Conservation (phyloP, 2,113 vertebrate genomes). For the Agelaius tricolor region DNA sequence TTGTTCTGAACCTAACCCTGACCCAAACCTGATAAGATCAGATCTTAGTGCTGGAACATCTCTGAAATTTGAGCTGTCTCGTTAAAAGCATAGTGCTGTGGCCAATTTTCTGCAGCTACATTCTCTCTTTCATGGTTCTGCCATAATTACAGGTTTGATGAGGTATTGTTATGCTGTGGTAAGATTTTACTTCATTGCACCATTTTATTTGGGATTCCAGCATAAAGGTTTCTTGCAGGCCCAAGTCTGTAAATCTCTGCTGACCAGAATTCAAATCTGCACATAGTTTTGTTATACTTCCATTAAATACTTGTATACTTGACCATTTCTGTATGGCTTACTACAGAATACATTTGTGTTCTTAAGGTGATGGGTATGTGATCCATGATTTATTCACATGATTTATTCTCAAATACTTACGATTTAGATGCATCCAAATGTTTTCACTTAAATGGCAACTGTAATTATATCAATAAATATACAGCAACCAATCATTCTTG, state of each 20-base stretch:
- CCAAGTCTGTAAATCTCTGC: neutral
- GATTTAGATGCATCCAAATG: neutral
- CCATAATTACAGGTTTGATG: slow-evolving; percentile 6
- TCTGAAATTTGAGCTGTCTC: neutral
- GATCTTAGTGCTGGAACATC: neutral
- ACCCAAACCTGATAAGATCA: neutral
- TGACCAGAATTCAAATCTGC: neutral
- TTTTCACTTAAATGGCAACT: neutral
- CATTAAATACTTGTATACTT: neutral
- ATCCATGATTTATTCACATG: neutral
- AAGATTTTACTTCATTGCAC: neutral
- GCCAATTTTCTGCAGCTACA: neutral
- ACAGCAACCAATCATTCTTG: neutral
- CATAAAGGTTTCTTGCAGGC: neutral
- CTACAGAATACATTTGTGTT: neutral
- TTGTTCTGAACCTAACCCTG: neutral
- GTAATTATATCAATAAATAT: neutral
- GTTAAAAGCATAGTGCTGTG: neutral
- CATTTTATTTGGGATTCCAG: neutral
- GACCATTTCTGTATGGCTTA: neutral
- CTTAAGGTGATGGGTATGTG: neutral
- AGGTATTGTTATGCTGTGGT: neutral
- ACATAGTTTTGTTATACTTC: neutral
- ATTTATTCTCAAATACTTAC: neutral
- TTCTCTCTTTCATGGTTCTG: neutral